These are phyloP conservation scores for Cyclophora albipunctata DNA, from an alignment of 2,888 invertebrate species.

Conservation along the genomic window DNA sequence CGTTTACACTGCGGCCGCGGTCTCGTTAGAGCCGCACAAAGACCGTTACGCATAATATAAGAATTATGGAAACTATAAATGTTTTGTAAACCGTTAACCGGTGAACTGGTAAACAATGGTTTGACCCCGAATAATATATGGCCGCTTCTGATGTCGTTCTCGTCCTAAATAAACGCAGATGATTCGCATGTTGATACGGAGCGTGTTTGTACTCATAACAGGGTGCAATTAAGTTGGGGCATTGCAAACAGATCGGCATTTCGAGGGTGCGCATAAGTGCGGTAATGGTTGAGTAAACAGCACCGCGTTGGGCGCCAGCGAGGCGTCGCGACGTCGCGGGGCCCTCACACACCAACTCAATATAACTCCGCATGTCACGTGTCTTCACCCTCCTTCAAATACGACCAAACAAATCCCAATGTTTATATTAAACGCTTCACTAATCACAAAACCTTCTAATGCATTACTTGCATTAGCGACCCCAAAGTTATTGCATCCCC, in stretches of 20 bases:
- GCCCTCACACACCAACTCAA: conserved; percentile 9
- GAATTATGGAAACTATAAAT: conserved; percentile 32
- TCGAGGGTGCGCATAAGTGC: conserved; percentile 27
- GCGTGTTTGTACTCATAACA: conserved; percentile 26
- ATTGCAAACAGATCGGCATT: conserved; percentile 31
- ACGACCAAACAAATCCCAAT: conserved; percentile 33
- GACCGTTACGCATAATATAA: conserved; percentile 48
- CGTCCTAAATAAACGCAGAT: conserved; percentile 35
- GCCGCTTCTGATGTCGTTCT: conserved; percentile 18
- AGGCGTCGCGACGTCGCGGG: conserved; percentile 21
- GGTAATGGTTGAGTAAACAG: conserved; percentile 13
- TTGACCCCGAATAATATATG: conserved; percentile 23
- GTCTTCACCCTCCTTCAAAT: conserved; percentile 25
- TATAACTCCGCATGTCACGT: conserved; percentile 17
- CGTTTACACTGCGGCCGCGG: conserved; percentile 16
- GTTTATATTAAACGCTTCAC: conserved; percentile 45
- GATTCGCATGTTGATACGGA: conserved; percentile 21
- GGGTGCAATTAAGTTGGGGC: conserved; percentile 23
- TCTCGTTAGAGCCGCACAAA: conserved; percentile 38
- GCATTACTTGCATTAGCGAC: conserved; percentile 11
- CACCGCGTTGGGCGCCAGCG: conserved; percentile 31
- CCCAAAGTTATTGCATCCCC: conserved; percentile 15
- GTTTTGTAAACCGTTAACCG: conserved; percentile 38
- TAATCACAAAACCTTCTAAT: conserved; percentile 24
- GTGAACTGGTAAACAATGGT: conserved; percentile 36